Evolutionary conservation across 2,113 vertebrate genomes (phyloP), one percentile per base, ranked within the genome.

Genomic region (Crocuta crocuta): DNA sequence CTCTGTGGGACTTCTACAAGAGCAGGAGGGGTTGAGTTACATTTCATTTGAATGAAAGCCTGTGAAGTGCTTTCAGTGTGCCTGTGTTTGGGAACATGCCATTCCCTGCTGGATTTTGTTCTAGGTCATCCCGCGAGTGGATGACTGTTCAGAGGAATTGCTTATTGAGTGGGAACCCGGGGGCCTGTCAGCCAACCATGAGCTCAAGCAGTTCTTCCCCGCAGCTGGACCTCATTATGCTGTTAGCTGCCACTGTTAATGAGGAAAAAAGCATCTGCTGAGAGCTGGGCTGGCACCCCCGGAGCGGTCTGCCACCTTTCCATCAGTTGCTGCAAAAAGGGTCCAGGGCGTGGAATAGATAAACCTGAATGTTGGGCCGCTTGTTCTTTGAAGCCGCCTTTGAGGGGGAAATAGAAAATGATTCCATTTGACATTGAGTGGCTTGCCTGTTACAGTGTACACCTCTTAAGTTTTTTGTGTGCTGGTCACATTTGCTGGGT

Each of bases 181-280:
- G 43, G 94, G 45, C 45, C 74, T 85, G 55, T 61, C 81, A 95
- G 91, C 88, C 95, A 95, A 26, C 76, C 83, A 7, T 66, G 78
- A 94, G 80, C 92, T 91, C 94, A 53, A 85, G 71, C 26, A 26
- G 9, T 43, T 15, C 65, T 33, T 95, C 61, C 65, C 76, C 81
- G 70, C 91, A 95, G 95, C 94, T 97, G 92, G 21, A 66, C 73
- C 78, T 4, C 5, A 89, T 91, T 94, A 66, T 91, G 78, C 91
- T 87, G 55, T 86, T 91, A 95, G 85, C 91, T 94, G 92, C 97
- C 91, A 88, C 87, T 76, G 84, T 89, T 84, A 90, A 92, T 95
- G 93, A 97, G 93, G 82, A 93, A 76, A 82, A 80, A 91, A 53
- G 89, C 89, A 91, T 94, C 91, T 91, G 80, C 53, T 0, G 11